phyloP scores from a whole-genome alignment of 2,797 vertebrate genomes.

The Poecilia velifera region DNA sequence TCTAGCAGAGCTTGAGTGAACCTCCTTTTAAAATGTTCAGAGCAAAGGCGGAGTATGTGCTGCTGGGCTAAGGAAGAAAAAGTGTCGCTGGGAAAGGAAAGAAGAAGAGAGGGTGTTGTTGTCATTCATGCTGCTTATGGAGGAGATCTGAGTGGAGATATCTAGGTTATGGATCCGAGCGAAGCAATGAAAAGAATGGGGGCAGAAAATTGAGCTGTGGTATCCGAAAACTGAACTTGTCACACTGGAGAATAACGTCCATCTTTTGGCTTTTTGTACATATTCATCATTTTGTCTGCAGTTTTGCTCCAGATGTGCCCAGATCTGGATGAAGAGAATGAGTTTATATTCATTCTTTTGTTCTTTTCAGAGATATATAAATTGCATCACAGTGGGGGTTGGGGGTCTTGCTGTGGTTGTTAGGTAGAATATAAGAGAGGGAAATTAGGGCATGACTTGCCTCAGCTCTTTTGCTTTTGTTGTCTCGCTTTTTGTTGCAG shows the following conservation, averaged over 20 bases:
- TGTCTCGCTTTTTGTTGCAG: constrained; percentile 39
- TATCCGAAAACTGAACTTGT: constrained; percentile 33
- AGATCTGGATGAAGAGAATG: constrained; percentile 9
- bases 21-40: constrained; percentile 38
- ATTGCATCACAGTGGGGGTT: constrained; percentile 60
- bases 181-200: background rate
- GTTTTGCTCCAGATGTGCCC: constrained; percentile 3
- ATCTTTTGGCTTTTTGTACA: constrained; percentile 11
- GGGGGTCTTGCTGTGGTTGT: constrained; percentile 63
- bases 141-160: constrained; percentile 18
- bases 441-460: constrained; percentile 70
- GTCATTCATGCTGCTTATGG: constrained; percentile 18
- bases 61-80: constrained; percentile 31
- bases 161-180: constrained; percentile 20
- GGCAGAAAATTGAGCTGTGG: background rate
- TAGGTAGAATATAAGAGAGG: constrained; percentile 52
- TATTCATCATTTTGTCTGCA: constrained; percentile 3
- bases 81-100: constrained; percentile 15
- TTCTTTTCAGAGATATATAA: constrained; percentile 5
- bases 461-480: constrained; percentile 57
- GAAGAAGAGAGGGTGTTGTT: background rate
- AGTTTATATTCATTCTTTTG: constrained; percentile 17
- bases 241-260: constrained; percentile 23
- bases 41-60: constrained; percentile 37
- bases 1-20: constrained; percentile 48